phyloP scores from a whole-genome alignment of 2,113 vertebrate species.

The Philantomba maxwellii region DNA sequence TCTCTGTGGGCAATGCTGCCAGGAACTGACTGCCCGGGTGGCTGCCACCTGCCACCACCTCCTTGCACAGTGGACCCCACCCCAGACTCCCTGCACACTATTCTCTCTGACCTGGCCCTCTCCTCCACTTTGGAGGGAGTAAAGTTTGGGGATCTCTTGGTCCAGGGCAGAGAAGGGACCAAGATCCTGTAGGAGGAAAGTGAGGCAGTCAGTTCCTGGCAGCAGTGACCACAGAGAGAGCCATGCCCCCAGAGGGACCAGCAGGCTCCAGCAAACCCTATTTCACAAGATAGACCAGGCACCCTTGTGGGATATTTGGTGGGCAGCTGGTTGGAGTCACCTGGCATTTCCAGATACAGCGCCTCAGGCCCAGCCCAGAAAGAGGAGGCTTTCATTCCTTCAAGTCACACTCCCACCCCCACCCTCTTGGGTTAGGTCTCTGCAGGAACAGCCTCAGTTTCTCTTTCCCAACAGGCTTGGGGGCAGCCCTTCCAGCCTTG shows the following conservation, averaged over 20 bases:
- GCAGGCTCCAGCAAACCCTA: conserved; percentile 91
- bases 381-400: not conserved
- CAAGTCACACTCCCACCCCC: not conserved
- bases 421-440: not conserved
- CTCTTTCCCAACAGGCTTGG: not conserved
- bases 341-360: conserved; percentile 78
- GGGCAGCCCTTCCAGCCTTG: not conserved
- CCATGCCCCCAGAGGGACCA: conserved; percentile 89
- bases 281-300: conserved; percentile 91
- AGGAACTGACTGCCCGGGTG: conserved; percentile 80
- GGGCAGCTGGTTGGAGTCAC: conserved; percentile 47
- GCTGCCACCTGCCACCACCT: not conserved
- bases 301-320: conserved; percentile 80
- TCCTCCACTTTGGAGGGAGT: not conserved
- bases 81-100: not conserved
- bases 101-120: not conserved
- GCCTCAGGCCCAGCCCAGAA: not conserved
- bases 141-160: not conserved
- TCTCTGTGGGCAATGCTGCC: conserved; percentile 92
- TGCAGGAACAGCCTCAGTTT: not conserved
- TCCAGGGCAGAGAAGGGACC: not conserved
- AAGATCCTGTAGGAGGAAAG: not conserved
- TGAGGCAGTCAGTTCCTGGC: conserved; percentile 85
- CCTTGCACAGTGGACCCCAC: not conserved
- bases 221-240: conserved; percentile 91